phyloP scores from a whole-genome alignment of 2,113 vertebrate genomes.

The Ictalurus punctatus region DNA sequence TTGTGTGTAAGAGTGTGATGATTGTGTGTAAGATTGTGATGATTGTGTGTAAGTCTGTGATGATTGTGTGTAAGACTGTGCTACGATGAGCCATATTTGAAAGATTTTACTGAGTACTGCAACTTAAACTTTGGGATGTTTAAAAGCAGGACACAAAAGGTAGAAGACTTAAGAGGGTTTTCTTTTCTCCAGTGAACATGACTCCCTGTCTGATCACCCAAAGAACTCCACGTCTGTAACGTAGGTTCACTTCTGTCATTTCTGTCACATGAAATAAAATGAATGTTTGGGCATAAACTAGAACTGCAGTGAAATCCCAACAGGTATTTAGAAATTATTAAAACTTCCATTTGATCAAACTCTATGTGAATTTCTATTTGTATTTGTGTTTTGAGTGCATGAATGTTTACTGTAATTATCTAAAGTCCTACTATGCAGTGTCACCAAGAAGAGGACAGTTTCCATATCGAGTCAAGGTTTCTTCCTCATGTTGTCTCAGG shows the following conservation, averaged over 20 bases:
- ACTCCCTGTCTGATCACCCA: no score
- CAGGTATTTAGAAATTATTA: background rate
- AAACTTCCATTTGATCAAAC: background rate
- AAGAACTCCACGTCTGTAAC: background rate
- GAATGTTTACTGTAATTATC: background rate
- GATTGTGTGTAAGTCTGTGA: no score
- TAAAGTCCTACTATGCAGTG: background rate
- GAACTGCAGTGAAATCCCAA: background rate
- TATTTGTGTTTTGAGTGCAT: background rate
- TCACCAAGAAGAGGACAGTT: background rate
- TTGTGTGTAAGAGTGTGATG: no score
- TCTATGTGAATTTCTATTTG: background rate
- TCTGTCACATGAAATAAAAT: background rate
- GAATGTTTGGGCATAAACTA: background rate
- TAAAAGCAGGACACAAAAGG: background rate
- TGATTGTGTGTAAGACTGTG: no score
- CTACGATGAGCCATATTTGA: background rate
- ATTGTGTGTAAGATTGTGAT: no score
- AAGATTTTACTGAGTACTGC: background rate
- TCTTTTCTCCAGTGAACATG: background rate
- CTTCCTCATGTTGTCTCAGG: no score
- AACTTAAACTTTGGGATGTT: background rate
- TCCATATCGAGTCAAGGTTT: background rate
- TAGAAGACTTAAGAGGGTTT: background rate
- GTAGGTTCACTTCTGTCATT: background rate